Conservation (phyloP, 2,113 vertebrate genomes). For the Pedionomus torquatus region DNA sequence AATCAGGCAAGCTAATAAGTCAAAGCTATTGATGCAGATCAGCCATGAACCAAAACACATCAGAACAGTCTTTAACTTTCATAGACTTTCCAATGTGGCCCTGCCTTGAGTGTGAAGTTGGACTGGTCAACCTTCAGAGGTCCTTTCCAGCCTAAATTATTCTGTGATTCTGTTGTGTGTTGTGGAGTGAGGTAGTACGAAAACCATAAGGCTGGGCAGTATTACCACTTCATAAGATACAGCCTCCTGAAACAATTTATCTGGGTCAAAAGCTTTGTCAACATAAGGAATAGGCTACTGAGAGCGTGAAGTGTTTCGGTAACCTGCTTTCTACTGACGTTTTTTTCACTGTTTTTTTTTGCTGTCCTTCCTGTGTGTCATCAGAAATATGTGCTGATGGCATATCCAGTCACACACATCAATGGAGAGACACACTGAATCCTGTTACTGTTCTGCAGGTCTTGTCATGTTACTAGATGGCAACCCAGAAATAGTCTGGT, state of each 20-base stretch:
- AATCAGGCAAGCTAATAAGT: neutral
- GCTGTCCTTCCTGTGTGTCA: neutral
- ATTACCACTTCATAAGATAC: neutral
- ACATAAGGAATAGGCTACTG: neutral
- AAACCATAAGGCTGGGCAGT: neutral
- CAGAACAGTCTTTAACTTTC: neutral
- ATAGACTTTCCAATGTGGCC: neutral
- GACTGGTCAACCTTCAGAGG: neutral
- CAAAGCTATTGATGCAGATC: neutral
- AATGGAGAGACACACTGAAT: accelerated
- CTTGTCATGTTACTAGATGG: neutral
- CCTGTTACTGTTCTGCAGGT: neutral
- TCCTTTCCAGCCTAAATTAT: neutral
- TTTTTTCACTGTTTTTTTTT: neutral
- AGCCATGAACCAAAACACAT: neutral
- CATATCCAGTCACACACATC: accelerated
- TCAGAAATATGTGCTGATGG: neutral
- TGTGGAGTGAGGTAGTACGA: neutral
- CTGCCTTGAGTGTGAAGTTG: neutral
- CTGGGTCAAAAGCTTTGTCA: neutral
- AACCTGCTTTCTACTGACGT: neutral
- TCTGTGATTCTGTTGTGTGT: neutral
- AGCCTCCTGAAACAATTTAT: neutral
- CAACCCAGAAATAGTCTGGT: neutral
- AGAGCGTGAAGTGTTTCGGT: neutral